Base-by-base conservation (phyloP, 2,888 invertebrate genomes). In the Endomychus coccineus region DNA sequence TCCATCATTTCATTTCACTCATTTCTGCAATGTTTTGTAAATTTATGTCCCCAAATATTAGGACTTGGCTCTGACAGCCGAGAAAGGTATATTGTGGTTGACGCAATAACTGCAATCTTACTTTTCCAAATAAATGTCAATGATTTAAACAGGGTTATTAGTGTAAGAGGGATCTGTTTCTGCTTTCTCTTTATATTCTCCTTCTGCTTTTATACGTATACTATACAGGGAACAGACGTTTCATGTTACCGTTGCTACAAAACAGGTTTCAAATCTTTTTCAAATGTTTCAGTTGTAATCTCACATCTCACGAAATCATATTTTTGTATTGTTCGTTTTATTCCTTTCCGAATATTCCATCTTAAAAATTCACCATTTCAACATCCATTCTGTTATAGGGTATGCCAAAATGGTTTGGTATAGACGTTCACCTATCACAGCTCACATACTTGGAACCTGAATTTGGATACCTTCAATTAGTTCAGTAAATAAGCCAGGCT, bases 1-100 rank as follows among this genome's bases (percentile, higher is more conserved):
- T 40, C 38, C 42, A 40, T 48, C 49, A 48, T 53, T 55, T 54
- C 61, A 58, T 63, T 65, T 64, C 62, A 64, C 63, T 66, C 67
- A 66, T 67, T 68, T 64, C 64, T 61, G 61, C 62, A 62, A 66
- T 67, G 67, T 68, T 68, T 67, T 65, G 64, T 66, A 64, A 70
- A 71, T 70, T 71, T 71, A 71, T 70, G 69, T 69, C 61, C 63
- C 59, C 64, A 60, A 69, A 69, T 71, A 71, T 71, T 70, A 68
- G 66, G 64, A 67, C 48, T 56, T 56, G 59, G 50, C 54, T 51
- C 45, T 63, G 63, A 62, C 61, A 63, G 58, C 50, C 47, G 44
- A 37, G 33, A 38, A 38, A 40, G 40, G 40, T 40, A 39, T 39
- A 39, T 32, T 49, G 51, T 45, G 45, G 49, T 45, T 46, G 48